A percentile compares a stretch with the other conserved stretches of the same genome.
Conservation (phyloP, 2,888 invertebrate species). For the Lasioglossum morio region DNA sequence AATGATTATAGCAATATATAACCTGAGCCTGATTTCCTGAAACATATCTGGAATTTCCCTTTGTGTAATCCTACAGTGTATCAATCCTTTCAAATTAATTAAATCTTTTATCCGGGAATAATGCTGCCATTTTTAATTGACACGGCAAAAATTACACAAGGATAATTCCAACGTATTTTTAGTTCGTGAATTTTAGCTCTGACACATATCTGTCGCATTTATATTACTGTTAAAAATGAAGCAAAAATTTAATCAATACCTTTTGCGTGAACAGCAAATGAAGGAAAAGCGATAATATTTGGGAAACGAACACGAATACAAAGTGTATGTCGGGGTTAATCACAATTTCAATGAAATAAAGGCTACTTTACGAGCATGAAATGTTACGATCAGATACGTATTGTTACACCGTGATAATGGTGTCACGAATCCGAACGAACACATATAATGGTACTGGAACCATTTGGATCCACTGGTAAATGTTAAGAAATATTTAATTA, state of each 20-base stretch:
- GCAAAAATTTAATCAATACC: neutral
- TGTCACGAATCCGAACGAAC: neutral
- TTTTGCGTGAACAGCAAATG: too few relatives aligned
- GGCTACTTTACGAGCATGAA: neutral
- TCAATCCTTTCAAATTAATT: neutral
- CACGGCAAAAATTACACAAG: neutral
- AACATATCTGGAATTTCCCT: neutral
- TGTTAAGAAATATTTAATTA: conserved; percentile 7
- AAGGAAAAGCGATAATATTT: too few relatives aligned
- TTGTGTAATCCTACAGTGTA: neutral
- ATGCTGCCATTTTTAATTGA: neutral
- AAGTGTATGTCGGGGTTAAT: neutral
- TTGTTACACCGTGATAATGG: neutral
- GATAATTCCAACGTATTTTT: neutral
- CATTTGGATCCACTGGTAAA: neutral
- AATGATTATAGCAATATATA: neutral
- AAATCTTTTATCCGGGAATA: neutral
- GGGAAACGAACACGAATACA: neutral
- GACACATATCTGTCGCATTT: neutral
- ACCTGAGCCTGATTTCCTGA: neutral
- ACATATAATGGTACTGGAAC: neutral
- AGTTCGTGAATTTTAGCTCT: neutral
- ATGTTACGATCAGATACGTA: neutral
- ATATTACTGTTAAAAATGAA: neutral
- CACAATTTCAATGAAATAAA: neutral